These are phyloP conservation scores for Amblyornis subalaris DNA, from an alignment of 2,113 vertebrate species.

Conservation along the genomic window DNA sequence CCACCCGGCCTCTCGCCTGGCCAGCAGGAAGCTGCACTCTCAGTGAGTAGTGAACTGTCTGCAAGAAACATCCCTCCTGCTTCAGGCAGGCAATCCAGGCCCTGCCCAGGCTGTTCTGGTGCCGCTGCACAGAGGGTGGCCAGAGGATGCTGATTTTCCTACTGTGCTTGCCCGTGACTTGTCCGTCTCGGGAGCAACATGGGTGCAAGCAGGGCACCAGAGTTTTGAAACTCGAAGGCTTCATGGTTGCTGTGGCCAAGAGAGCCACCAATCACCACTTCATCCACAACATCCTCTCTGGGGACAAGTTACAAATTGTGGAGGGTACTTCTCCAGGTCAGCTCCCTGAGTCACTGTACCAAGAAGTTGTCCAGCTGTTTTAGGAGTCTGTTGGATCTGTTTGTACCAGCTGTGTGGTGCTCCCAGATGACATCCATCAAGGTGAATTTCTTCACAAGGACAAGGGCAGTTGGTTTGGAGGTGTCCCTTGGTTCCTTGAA, in stretches of 20 bases:
- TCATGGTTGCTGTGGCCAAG: background rate
- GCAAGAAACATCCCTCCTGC: background rate
- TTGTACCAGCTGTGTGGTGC: background rate
- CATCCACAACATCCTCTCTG: background rate
- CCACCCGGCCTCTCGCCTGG: background rate
- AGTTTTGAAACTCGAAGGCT: background rate
- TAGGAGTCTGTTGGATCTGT: too few relatives aligned
- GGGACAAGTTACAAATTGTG: background rate
- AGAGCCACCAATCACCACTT: background rate
- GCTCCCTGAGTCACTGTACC: background rate
- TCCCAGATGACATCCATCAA: too few relatives aligned
- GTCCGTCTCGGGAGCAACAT: background rate
- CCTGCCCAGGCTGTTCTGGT: rapidly evolving
- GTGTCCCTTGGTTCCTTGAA: background rate
- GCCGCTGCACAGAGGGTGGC: background rate
- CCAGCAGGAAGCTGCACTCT: rapidly evolving
- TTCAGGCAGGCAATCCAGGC: rapidly evolving
- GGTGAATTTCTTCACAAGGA: background rate
- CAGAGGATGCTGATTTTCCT: background rate
- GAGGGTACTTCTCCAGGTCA: background rate
- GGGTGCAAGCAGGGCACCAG: background rate
- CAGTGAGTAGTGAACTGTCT: background rate
- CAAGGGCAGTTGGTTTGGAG: background rate
- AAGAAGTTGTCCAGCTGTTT: background rate
- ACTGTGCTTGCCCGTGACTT: rapidly evolving